phyloP scores from a whole-genome alignment of 2,113 vertebrate genomes.

The Leiothrix lutea region DNA sequence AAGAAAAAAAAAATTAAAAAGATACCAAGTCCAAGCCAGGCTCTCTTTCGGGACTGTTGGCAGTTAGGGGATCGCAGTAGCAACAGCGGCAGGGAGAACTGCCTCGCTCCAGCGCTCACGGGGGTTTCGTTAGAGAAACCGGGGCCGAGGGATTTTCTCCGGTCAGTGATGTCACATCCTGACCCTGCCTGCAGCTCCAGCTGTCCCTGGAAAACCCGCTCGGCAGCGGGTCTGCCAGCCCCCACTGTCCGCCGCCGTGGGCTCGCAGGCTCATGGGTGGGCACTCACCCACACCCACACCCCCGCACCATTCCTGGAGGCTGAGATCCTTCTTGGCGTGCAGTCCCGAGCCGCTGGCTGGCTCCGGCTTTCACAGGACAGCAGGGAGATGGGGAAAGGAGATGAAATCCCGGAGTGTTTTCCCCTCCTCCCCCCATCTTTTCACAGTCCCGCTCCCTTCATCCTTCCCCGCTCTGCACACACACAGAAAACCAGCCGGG shows the following conservation, averaged over 20 bases:
- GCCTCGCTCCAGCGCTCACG: not conserved
- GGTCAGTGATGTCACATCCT: constrained; percentile 91
- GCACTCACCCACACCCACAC: not conserved
- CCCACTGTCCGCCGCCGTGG: not conserved
- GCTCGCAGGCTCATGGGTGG: not conserved
- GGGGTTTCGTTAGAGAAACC: constrained; percentile 8
- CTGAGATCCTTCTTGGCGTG: not conserved
- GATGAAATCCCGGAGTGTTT: not conserved
- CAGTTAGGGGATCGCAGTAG: not conserved
- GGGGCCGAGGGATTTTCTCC: constrained; percentile 58
- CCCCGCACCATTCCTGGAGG: not conserved
- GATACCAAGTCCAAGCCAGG: not conserved
- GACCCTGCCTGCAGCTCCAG: constrained; percentile 75
- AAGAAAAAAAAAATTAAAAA: not conserved
- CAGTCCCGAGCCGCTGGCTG: not conserved
- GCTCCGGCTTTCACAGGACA: not conserved
- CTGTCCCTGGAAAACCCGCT: constrained; percentile 29
- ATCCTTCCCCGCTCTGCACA: not conserved
- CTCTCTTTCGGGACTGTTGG: not conserved
- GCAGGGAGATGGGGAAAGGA: not conserved
- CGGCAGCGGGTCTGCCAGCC: not conserved
- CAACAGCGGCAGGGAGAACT: not conserved
- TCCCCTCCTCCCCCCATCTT: not conserved
- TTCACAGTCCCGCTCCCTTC: not conserved
- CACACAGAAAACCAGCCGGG: not conserved